phyloP scores from a whole-genome alignment of 2,888 invertebrate species.

The Drosophila kuntzei region DNA sequence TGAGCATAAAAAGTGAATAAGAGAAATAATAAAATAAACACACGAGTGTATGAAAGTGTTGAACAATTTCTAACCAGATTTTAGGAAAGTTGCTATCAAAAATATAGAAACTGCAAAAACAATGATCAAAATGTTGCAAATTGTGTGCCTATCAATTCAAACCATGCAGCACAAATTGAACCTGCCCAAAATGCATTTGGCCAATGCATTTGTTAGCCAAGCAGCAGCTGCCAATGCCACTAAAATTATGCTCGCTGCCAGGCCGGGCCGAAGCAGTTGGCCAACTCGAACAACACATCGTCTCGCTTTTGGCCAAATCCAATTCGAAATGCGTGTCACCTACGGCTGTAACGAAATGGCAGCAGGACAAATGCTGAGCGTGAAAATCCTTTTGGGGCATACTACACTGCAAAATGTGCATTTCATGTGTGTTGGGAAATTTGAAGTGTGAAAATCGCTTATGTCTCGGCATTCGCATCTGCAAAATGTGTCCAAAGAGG shows the following conservation, averaged over 20 bases:
- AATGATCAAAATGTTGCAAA: constrained; percentile 11
- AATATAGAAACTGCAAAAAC: neutral
- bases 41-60: constrained; percentile 28
- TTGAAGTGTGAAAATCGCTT: constrained; percentile 73
- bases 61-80: constrained; percentile 23
- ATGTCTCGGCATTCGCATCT: constrained; percentile 66
- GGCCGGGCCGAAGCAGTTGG: constrained; percentile 53
- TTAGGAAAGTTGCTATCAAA: constrained; percentile 5
- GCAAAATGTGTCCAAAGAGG: constrained; percentile 47
- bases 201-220: constrained; percentile 36
- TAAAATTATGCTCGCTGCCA: constrained; percentile 69
- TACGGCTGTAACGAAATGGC: constrained; percentile 59
- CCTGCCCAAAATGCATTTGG: constrained; percentile 25
- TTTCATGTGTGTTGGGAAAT: constrained; percentile 40
- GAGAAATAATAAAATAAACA: constrained; percentile 10
- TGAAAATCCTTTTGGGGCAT: constrained; percentile 65
- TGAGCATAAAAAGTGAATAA: constrained; percentile 39
- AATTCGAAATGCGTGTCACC: constrained; percentile 77
- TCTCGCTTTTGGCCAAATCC: constrained; percentile 68
- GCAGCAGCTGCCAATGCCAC: constrained; percentile 56
- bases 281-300: constrained; percentile 51
- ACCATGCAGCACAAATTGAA: constrained; percentile 35
- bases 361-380: constrained; percentile 63
- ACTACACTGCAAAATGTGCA: neutral
- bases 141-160: constrained; percentile 22